Evolutionary conservation across 2,113 vertebrate species (phyloP), one percentile per base, ranked within the genome.

Genomic region (Tupaia tana): DNA sequence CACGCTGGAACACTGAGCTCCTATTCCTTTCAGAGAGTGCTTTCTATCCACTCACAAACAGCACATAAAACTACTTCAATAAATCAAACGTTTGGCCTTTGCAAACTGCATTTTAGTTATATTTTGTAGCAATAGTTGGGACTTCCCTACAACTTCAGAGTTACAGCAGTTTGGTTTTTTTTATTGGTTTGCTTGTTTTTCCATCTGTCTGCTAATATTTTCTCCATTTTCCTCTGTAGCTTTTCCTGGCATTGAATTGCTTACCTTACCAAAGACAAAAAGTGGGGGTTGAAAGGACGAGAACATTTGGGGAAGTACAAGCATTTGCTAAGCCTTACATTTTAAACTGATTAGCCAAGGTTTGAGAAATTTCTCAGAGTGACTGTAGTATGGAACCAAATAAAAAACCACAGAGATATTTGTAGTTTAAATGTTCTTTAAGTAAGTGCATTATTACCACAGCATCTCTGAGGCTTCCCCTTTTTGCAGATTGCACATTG

Each of bases 401-500:
- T 98, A 98, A 98, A 98, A 99, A 99, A 98, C 98, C 98, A 98
- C 99, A 99, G 96, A 98, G 97, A 99, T 98, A 98, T 98, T 98
- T 99, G 98, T 98, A 98, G 98, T 98, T 98, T 98, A 98, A 99
- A 99, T 99, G 98, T 99, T 99, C 99, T 99, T 98, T 98, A 99
- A 99, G 99, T 99, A 99, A 99, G 99, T 99, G 98, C 98, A 98
- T 99, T 99, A 98, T 99, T 99, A 99, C 99, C 98, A 97, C 99
- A 99, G 98, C 95, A 97, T 98, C 98, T 98, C 97, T 7, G 95
- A 98, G 98, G 98, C 98, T 99, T 99, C 99, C 99, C 96, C 95
- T 98, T 99, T 99, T 97, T 98, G 98, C 98, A 98, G 98, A 98
- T 99, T 99, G 99, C 99, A 99, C 99, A 99, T 99, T 99, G 98